Evolutionary conservation across 1,140 invertebrate genomes (phyloP), one percentile per base, ranked within the genome.

Genomic region (Trichonephila clavata): DNA sequence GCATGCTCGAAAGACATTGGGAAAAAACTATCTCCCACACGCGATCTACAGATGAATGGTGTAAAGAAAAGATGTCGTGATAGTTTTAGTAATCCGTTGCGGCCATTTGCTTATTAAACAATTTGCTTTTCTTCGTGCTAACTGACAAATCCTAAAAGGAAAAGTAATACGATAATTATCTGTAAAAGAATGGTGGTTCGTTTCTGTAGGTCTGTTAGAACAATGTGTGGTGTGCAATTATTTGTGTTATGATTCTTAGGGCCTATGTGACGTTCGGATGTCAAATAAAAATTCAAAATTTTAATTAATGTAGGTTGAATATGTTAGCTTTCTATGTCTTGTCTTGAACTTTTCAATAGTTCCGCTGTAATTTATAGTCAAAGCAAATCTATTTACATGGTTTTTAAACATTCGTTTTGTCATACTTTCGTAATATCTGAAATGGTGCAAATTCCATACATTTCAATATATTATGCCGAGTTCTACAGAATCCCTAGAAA

Each of bases 1-100:
- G 50, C 50, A 50, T 50, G 50, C 10, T n/a, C 10, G 24, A 27
- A n/a, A 57, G 81, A 24, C 18, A n/a, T 57, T 61, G 6, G 21
- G 24, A 65, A 65, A 68, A 50, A 63, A 68, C 63, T 10, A 16
- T 20, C 6, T 32, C 20, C 16, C 86, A 63, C 86, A 61, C 86
- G 27, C 59, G 59, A 68, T 68, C 65, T 68, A 24, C 27, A 24
- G 65, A 63, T 88, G 61, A 88, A 88, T 88, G 68, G 86, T 88
- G 68, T 39, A 63, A 63, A 43, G 86, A 88, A 87, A 88, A 63
- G 86, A 68, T 86, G 63, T 27, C 86, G 86, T 88, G 86, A 86
- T 60, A 63, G 71, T 77, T 77, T 77, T 77, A 14, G 18, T 77
- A 77, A 77, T 77, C 71, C 71, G 71, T 39, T 68, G n/a, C 65